These are phyloP conservation scores for Drosophila neonasuta DNA, from an alignment of 2,888 invertebrate genomes.

Conservation along the genomic window DNA sequence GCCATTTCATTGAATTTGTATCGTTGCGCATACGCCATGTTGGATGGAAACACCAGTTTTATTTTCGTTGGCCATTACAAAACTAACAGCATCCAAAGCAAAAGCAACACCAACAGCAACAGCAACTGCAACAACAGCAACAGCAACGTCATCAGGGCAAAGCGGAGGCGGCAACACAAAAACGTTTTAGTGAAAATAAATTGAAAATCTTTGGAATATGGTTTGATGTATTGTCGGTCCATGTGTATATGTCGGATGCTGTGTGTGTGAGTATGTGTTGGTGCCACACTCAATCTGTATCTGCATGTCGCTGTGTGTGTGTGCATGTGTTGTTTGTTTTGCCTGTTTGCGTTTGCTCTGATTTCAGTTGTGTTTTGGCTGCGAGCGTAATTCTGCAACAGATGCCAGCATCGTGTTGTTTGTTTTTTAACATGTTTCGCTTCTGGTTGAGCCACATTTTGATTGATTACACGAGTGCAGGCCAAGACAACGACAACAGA, in stretches of 20 bases:
- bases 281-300: conserved; percentile 30
- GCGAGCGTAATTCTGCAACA: conserved; percentile 56
- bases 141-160: conserved; percentile 17
- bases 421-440: conserved; percentile 43
- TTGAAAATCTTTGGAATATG: conserved; percentile 72
- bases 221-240: conserved; percentile 59
- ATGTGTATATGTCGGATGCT: not conserved
- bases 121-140: conserved; percentile 24
- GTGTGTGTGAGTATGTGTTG: conserved; percentile 11
- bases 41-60: conserved; percentile 34
- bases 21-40: conserved; percentile 47
- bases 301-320: conserved; percentile 11
- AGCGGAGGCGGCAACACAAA: conserved; percentile 48
- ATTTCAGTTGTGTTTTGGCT: conserved; percentile 48
- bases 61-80: conserved; percentile 54
- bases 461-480: conserved; percentile 76
- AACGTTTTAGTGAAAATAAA: conserved; percentile 76
- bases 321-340: conserved; percentile 44
- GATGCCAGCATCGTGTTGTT: conserved; percentile 52
- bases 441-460: conserved; percentile 64
- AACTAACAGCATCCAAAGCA: conserved; percentile 28
- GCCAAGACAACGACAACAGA: conserved; percentile 45
- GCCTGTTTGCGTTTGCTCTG: conserved; percentile 58
- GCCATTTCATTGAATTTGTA: conserved; percentile 59
- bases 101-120: conserved; percentile 23